Evolutionary conservation across 2,797 vertebrate genomes (phyloP), one percentile per base, ranked within the genome.

Genomic region (Esox lucius): DNA sequence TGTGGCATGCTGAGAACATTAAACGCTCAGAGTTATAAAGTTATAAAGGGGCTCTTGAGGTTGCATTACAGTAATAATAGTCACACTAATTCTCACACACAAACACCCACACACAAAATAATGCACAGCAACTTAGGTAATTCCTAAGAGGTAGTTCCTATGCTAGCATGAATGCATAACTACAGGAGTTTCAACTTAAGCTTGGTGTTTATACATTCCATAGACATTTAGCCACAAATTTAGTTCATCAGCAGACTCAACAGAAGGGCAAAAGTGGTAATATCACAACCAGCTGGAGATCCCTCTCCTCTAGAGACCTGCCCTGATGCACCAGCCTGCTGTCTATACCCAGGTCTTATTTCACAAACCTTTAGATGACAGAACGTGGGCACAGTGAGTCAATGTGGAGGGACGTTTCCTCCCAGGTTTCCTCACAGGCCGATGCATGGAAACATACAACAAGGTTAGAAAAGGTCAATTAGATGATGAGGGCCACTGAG

Each of bases 321-420:
- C 84, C 84, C 85, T 70, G 72, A 81, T 81, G 86, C 39, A n/a
- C n/a, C n/a, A n/a, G n/a, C n/a, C 83, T 86, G 16, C 5, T 17
- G 15, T 7, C 17, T 19, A 17, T 79, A 70, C 72, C 72, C 72
- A 15, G 35, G 78, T 84, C 84, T 89, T 87, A 86, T 90, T 81
- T 83, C 81, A 89, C 78, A 85, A 85, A 83, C 72, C 86, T 84
- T 75, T 68, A 74, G 86, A 85, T 86, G 80, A 84, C 83, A 80
- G 75, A 73, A 74, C 62, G 77, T 39, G 62, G 65, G 77, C 71
- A 19, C 12, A 53, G 12, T 3, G 49, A 53, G 49, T 13, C n/a
- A 13, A 70, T 13, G 48, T 7, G 74, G 78, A 46, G 26, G 24
- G 13, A 11, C 73, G 72, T 61, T 59, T 86, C 76, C 71, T 81